Conservation (phyloP, 2,888 invertebrate genomes). For the Melieria omissa region DNA sequence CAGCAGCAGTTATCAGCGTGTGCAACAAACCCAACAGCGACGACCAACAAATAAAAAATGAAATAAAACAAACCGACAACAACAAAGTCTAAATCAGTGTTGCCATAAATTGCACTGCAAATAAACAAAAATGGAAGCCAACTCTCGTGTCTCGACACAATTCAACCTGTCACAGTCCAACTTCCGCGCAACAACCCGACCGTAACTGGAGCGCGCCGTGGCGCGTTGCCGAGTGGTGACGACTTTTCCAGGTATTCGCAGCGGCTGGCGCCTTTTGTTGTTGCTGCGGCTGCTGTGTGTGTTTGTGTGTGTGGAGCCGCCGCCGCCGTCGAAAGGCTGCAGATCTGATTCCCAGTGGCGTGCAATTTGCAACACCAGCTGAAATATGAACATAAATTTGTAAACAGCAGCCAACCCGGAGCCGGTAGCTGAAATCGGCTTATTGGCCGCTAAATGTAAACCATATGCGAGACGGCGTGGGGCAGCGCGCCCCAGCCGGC, state of each 20-base stretch:
- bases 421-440: too few species aligned
- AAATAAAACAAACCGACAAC: not conserved
- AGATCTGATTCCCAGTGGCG: too few species aligned
- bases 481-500: too few species aligned
- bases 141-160: conserved; percentile 26
- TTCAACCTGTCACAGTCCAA: conserved; percentile 26
- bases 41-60: conserved; percentile 6
- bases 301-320: not conserved
- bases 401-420: too few species aligned
- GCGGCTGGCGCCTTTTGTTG: not conserved
- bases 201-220: too few species aligned
- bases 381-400: too few species aligned
- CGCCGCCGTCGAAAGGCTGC: conserved; percentile 8
- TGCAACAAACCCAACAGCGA: not conserved
- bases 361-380: too few species aligned
- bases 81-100: conserved; percentile 26
- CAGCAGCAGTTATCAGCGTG: conserved; percentile 1
- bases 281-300: not conserved
- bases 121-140: conserved; percentile 21
- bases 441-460: too few species aligned
- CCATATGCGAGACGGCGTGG: too few species aligned
- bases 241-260: too few species aligned
- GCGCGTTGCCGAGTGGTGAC: too few species aligned
- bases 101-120: conserved; percentile 27
- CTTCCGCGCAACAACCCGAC: conserved; percentile 7